Evolutionary conservation across 2,113 vertebrate species (phyloP), one percentile per base, ranked within the genome.

Genomic region (Aix galericulata): DNA sequence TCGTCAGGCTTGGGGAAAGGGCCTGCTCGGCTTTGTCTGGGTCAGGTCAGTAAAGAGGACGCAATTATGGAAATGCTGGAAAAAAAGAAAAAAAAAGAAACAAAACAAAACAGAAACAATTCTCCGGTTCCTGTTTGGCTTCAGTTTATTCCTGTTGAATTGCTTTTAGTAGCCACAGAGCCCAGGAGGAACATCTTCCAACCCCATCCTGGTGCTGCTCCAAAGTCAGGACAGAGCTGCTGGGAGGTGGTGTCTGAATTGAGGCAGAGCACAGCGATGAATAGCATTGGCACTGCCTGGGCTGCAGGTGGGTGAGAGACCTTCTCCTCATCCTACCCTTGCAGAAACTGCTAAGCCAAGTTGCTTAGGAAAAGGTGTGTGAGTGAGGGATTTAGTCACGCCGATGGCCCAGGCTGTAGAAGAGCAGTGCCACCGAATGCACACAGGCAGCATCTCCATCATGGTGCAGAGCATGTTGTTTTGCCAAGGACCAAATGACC

Each of bases 381-480:
- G 16, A 62, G 22, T 4, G 32, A 85, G 10, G 29, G 8, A 27
- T 88, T 82, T 66, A 74, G 46, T n/a, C 48, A 21, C 18, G 31
- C 7, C 0, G 1, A 8, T 76, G 67, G 5, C 9, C 8, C 48
- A 55, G 53, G 11, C 66, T 14, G 16, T 8, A 38, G n/a, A 31
- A 63, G 42, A 81, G 15, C 36, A 80, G n/a, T 88, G 11, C 50
- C 58, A 44, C 22, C 40, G 31, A 62, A 59, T 0, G 2, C 50
- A 23, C 2, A 0, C 25, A 52, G 56, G 42, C 67, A 72, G 23
- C 29, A 29, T n/a, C 31, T 66, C 60, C 22, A 11, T 21, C 34
- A 40, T 15, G 52, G 40, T 38, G 60, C 22, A 87, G 38, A 69
- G 8, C 42, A 13, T 12, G 36, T 5, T 0, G 0, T 15, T n/a